Percentiles rank a stretch among this genome's conserved stretches.
These are phyloP conservation scores for Indri indri DNA, from an alignment of 2,113 vertebrate species.

Conservation along the genomic window DNA sequence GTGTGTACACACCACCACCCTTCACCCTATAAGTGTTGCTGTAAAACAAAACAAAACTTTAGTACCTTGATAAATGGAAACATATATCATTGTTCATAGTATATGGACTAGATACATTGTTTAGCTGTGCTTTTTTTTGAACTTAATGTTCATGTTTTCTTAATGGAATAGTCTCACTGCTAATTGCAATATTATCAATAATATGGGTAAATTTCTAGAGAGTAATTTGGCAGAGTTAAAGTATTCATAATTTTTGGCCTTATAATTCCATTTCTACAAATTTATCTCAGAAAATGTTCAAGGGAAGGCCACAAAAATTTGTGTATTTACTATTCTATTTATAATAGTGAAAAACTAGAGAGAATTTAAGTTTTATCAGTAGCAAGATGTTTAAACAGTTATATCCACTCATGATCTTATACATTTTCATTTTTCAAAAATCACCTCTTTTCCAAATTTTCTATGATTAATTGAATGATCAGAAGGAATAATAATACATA, in stretches of 20 bases:
- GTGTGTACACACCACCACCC: not conserved
- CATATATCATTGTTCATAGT: not conserved
- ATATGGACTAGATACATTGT: not conserved
- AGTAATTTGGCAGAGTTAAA: not conserved
- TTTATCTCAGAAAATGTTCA: conserved; percentile 43
- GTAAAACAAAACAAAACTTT: not conserved
- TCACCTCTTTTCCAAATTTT: not conserved
- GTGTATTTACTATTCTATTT: not conserved
- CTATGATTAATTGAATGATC: not conserved
- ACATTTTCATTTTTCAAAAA: conserved; percentile 3
- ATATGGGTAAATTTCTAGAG: not conserved
- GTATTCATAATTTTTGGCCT: not conserved
- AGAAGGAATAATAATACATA: not conserved
- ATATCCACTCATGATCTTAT: not conserved
- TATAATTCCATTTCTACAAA: conserved; percentile 18
- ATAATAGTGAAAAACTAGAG: not conserved
- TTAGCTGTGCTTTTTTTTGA: not conserved
- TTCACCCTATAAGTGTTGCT: not conserved
- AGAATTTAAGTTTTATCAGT: not conserved
- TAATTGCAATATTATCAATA: not conserved
- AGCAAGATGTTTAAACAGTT: not conserved
- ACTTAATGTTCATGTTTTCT: not conserved
- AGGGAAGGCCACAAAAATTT: conserved; percentile 14
- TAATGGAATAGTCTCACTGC: not conserved
- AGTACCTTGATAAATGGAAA: not conserved